phyloP scores from a whole-genome alignment of 1,140 invertebrate species.

The Anagrus nilaparvatae region DNA sequence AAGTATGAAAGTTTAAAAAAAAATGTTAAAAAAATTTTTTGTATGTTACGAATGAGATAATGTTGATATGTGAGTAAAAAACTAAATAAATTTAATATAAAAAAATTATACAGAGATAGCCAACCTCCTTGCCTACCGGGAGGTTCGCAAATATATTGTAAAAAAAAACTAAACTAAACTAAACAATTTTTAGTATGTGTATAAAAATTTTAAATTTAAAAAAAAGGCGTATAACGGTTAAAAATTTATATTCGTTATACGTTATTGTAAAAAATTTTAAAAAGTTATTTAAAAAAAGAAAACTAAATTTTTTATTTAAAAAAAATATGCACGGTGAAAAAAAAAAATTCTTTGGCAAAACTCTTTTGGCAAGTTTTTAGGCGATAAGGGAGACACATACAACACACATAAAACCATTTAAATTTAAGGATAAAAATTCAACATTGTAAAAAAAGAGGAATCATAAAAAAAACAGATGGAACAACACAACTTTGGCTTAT shows the following conservation, averaged over 20 bases:
- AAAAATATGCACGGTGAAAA: no score
- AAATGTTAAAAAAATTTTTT: no score
- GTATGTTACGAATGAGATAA: constrained; percentile 25
- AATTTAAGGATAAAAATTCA: no score
- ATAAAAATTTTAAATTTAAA: constrained; percentile 31
- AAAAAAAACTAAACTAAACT: constrained; percentile 35
- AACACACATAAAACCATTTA: constrained; percentile 15
- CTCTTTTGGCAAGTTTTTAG: constrained; percentile 37
- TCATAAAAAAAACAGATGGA: no score
- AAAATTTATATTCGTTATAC: no score
- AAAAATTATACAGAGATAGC: constrained; percentile 43
- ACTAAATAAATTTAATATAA: no score
- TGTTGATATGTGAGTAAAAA: no score
- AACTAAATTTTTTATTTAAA: constrained; percentile 29
- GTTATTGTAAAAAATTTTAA: constrained; percentile 35
- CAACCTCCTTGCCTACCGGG: constrained; percentile 43
- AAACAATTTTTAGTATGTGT: constrained; percentile 31
- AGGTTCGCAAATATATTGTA: constrained; percentile 42
- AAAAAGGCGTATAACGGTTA: constrained; percentile 25
- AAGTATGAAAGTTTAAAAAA: no score
- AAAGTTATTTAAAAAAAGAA: constrained; percentile 23
- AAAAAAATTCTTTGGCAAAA: constrained; percentile 41
- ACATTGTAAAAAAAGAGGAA: no score
- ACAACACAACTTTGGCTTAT: constrained; percentile 16
- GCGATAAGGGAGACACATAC: constrained; percentile 31